Percentiles rank a stretch among this genome's conserved stretches.
Conservation (phyloP, 2,113 vertebrate species). For the Antechinus stuartii region DNA sequence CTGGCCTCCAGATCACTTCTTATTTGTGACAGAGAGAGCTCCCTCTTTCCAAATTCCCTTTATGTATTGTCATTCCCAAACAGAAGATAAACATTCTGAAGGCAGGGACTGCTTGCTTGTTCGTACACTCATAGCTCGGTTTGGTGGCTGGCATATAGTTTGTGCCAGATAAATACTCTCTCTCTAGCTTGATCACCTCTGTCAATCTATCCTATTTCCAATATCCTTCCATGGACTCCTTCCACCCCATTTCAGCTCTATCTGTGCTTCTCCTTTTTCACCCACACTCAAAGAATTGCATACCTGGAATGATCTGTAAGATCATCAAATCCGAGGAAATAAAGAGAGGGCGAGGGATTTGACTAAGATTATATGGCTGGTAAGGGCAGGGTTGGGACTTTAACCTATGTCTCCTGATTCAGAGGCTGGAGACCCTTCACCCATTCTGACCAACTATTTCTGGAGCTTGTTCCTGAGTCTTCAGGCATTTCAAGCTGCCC, state of each 20-base stretch:
- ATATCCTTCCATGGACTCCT: neutral
- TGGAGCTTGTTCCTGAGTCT: neutral
- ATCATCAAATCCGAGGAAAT: constrained; percentile 10
- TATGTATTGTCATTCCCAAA: neutral
- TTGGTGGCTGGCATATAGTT: neutral
- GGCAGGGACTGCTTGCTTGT: neutral
- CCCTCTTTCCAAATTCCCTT: neutral
- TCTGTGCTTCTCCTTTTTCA: no score
- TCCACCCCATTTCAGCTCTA: neutral
- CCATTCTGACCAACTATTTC: neutral
- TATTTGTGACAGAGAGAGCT: neutral
- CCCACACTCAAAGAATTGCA: no score
- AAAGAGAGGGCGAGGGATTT: neutral
- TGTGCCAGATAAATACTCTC: neutral
- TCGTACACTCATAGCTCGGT: no score
- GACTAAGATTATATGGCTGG: neutral
- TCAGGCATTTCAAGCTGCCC: neutral
- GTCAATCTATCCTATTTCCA: neutral
- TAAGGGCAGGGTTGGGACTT: neutral
- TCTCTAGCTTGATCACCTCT: neutral
- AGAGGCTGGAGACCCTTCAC: neutral
- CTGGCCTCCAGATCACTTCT: neutral
- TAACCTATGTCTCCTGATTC: neutral
- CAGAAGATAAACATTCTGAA: neutral
- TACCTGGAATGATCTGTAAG: no score